phyloP scores from a whole-genome alignment of 2,797 vertebrate genomes.

The Rousettus madagascariensis region DNA sequence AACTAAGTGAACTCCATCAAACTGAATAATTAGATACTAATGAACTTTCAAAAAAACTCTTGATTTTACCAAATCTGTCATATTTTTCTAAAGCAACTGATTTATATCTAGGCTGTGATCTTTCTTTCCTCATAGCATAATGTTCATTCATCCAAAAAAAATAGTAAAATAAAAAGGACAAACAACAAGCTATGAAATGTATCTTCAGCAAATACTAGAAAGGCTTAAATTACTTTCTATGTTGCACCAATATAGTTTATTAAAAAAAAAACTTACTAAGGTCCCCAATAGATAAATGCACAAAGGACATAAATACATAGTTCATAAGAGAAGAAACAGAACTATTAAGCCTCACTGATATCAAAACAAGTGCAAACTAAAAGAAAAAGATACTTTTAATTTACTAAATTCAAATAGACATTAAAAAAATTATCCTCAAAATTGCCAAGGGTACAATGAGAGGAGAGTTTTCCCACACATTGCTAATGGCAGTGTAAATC shows the following conservation, averaged over 20 bases:
- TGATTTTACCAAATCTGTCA: not conserved
- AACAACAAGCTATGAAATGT: not conserved
- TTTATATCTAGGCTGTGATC: not conserved
- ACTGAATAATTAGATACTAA: not conserved
- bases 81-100: constrained; percentile 26
- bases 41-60: constrained; percentile 18
- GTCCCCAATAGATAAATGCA: not conserved
- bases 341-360: constrained; percentile 34
- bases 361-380: constrained; percentile 8
- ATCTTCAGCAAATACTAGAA: not conserved
- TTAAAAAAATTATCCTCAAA: constrained; percentile 15
- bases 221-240: not conserved
- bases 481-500: constrained; percentile 29
- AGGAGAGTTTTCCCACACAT: constrained; percentile 1
- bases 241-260: not conserved
- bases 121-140: not conserved
- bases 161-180: not conserved
- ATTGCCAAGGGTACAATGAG: constrained; percentile 5
- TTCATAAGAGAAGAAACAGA: constrained; percentile 5
- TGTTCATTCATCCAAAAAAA: not conserved
- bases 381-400: not conserved
- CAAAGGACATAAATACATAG: not conserved
- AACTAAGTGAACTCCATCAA: constrained; percentile 35
- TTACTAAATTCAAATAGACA: constrained; percentile 44
- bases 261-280: not conserved